Evolutionary conservation across 2,888 invertebrate genomes (phyloP).

Genomic region (Volucella inflata): DNA sequence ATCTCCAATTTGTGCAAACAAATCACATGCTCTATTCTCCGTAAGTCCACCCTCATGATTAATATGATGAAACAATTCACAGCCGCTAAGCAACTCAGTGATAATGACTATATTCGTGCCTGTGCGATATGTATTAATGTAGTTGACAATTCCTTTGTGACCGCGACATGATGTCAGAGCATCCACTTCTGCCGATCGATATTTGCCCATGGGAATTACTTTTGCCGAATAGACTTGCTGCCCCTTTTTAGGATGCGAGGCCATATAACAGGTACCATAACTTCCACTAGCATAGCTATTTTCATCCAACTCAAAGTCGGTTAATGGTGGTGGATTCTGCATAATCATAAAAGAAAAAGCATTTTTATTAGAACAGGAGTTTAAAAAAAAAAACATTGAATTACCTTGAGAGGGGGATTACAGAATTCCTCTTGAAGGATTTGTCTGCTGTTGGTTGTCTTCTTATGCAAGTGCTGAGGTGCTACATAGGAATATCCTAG

Average conservation of each 20-base stretch:
- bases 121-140: slow-evolving; percentile 92
- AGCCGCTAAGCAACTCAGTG: slow-evolving; percentile 92
- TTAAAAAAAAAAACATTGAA: no score
- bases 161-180: slow-evolving; percentile 93
- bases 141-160: slow-evolving; percentile 94
- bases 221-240: slow-evolving; percentile 77
- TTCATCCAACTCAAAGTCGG: slow-evolving; percentile 78
- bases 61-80: slow-evolving; percentile 90
- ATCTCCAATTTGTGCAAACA: slow-evolving; percentile 92
- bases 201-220: slow-evolving; percentile 79
- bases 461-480: slow-evolving; percentile 85
- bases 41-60: slow-evolving; percentile 87
- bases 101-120: slow-evolving; percentile 95
- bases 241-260: slow-evolving; percentile 76
- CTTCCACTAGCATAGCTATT: slow-evolving; percentile 77
- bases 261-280: slow-evolving; percentile 80
- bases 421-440: slow-evolving; percentile 78
- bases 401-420: slow-evolving; percentile 79
- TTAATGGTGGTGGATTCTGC: slow-evolving; percentile 79
- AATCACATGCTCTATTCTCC: slow-evolving; percentile 90
- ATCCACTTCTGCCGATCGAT: slow-evolving; percentile 87
- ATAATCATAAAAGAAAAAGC: slow-evolving; percentile 9
- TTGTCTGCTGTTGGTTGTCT: slow-evolving; percentile 58
- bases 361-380: neutral
- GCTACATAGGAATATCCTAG: slow-evolving; percentile 97